phyloP scores from a whole-genome alignment of 2,797 vertebrate genomes.

The Oreortyx pictus region DNA sequence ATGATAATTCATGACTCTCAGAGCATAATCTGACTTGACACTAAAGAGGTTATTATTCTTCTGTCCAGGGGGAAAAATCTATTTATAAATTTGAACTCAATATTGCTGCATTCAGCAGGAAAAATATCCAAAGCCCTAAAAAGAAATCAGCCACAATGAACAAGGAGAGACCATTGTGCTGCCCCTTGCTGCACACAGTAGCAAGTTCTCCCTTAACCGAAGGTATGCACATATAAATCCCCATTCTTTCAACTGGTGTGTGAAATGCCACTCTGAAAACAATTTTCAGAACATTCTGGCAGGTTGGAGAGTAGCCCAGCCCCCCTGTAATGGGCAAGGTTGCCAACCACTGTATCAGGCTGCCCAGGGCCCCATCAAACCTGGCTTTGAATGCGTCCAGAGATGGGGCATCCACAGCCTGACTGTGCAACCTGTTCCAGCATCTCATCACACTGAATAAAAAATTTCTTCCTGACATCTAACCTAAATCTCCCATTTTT shows the following conservation, averaged over 20 bases:
- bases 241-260: not conserved
- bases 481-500: too few species aligned
- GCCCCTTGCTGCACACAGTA: not conserved
- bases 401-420: too few species aligned
- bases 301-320: too few species aligned
- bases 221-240: not conserved
- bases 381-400: too few species aligned
- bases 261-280: not conserved
- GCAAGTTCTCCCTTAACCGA: not conserved
- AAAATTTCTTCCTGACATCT: too few species aligned
- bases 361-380: too few species aligned
- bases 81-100: not conserved
- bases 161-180: not conserved
- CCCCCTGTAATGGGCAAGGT: too few species aligned
- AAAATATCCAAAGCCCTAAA: not conserved
- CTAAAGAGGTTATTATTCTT: conserved; percentile 8
- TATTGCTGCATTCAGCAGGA: not conserved
- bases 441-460: too few species aligned
- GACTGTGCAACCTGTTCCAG: too few species aligned
- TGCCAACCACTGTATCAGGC: too few species aligned
- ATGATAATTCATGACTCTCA: not conserved
- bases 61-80: not conserved
- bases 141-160: not conserved
- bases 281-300: not conserved
- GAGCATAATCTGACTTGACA: not conserved